Conservation (phyloP, 2,113 vertebrate species). For the Podarcis cretensis region DNA sequence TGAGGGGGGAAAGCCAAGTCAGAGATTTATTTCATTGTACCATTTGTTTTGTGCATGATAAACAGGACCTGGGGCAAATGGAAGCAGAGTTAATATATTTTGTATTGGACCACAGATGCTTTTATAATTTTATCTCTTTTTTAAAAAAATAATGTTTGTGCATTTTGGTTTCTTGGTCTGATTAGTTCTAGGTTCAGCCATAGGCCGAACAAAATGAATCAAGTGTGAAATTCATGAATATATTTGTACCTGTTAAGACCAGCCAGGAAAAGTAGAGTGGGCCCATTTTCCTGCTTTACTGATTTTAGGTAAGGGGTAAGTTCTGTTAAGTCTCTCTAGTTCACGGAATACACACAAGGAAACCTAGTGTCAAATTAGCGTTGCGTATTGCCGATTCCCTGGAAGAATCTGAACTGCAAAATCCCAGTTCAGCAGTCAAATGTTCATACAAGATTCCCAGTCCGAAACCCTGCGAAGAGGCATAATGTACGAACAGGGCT, state of each 20-base stretch:
- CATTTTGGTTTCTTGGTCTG: background rate
- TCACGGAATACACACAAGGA: background rate
- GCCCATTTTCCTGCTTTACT: background rate
- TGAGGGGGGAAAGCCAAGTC: constrained; percentile 33
- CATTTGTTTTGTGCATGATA: background rate
- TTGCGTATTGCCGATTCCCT: background rate
- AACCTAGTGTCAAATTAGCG: background rate
- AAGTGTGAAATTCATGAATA: background rate
- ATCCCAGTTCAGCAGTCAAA: background rate
- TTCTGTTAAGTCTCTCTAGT: background rate
- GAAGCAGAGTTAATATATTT: constrained; percentile 15
- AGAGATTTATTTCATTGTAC: background rate
- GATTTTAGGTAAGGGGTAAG: background rate
- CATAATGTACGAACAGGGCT: too few relatives aligned
- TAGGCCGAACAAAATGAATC: background rate
- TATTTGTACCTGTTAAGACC: background rate
- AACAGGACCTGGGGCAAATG: background rate
- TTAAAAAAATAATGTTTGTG: background rate
- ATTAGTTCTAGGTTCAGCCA: background rate
- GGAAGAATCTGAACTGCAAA: background rate
- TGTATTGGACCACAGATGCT: background rate
- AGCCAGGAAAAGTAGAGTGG: background rate
- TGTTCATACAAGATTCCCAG: background rate
- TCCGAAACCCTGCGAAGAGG: background rate
- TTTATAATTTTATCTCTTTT: background rate